Percentiles rank a stretch among this genome's conserved stretches.
Evolutionary conservation across 2,888 invertebrate genomes (phyloP).

Genomic region (Maniola hyperantus): DNA sequence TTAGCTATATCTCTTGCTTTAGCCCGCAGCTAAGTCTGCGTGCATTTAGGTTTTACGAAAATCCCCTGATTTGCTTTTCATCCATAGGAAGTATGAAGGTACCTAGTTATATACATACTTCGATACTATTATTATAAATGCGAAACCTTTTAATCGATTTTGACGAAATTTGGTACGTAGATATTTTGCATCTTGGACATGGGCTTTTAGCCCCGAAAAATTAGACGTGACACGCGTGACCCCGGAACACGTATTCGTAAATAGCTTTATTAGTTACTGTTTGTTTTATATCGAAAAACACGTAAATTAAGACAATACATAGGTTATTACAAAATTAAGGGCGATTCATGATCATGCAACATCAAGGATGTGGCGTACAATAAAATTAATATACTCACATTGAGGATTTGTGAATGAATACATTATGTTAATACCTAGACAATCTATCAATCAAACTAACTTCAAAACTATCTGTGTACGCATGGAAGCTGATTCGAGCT

Average conservation of each 20-base stretch:
- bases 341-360: slow-evolving; percentile 9
- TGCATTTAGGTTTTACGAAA: neutral
- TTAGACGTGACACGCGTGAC: no score
- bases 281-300: neutral
- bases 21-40: neutral
- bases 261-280: neutral
- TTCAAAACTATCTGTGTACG: no score
- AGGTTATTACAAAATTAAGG: slow-evolving; percentile 8
- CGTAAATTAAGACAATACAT: slow-evolving; percentile 4
- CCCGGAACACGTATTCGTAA: no score
- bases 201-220: no score
- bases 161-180: no score
- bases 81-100: no score
- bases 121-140: no score
- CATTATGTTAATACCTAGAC: neutral
- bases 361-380: neutral
- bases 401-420: neutral
- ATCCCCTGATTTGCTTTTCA: no score
- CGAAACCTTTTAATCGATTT: no score
- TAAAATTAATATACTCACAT: neutral
- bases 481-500: no score
- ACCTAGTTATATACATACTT: no score
- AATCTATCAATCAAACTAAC: neutral
- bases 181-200: no score
- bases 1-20: neutral